A percentile compares a stretch with the other conserved stretches of the same genome.
These are phyloP conservation scores for Leptosomus discolor DNA, from an alignment of 2,113 vertebrate genomes.

Conservation along the genomic window DNA sequence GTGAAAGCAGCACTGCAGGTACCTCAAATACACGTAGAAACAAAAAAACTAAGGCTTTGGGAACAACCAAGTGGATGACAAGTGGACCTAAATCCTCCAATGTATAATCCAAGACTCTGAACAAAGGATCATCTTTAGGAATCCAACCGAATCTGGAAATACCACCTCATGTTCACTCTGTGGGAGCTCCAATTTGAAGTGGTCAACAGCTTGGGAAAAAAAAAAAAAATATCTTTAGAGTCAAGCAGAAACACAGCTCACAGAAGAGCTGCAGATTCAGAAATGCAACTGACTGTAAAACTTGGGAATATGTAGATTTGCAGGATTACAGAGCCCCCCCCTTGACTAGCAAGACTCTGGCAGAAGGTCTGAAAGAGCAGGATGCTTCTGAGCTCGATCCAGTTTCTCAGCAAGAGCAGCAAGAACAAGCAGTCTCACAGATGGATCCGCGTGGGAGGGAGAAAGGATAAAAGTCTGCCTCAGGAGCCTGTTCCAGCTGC, in stretches of 20 bases:
- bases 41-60: neutral
- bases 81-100: neutral
- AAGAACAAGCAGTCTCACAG: conserved; percentile 67
- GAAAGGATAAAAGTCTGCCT: conserved; percentile 63
- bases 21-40: neutral
- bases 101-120: accelerated
- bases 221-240: neutral
- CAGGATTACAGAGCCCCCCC: conserved; percentile 14
- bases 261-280: neutral
- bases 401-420: conserved; percentile 64
- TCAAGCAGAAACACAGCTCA: neutral
- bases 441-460: conserved; percentile 61
- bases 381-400: conserved; percentile 55
- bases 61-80: neutral
- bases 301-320: neutral
- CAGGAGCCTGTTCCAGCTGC: conserved; percentile 55
- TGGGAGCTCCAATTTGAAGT: neutral
- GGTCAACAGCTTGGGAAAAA: neutral
- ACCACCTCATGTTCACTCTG: neutral
- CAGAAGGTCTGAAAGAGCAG: conserved; percentile 55
- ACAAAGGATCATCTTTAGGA: neutral
- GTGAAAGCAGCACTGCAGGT: accelerated
- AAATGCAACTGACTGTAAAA: neutral
- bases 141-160: neutral
- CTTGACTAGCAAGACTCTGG: conserved; percentile 38